These are phyloP conservation scores for Acanthosepion lycidas DNA, from an alignment of 2,888 invertebrate species.

Conservation along the genomic window DNA sequence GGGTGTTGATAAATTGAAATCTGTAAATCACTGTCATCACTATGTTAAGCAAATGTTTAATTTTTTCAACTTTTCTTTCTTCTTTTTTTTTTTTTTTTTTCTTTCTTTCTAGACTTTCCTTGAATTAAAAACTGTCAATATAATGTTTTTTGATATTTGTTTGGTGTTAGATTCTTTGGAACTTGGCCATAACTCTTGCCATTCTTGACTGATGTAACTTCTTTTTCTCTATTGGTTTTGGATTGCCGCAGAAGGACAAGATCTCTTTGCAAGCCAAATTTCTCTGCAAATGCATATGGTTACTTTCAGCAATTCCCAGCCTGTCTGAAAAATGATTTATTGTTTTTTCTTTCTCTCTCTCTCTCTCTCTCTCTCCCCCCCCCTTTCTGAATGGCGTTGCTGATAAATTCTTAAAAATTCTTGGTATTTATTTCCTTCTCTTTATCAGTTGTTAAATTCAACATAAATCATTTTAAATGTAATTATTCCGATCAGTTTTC, in stretches of 20 bases:
- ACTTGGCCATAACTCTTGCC: neutral
- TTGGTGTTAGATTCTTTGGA: neutral
- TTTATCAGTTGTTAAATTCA: neutral
- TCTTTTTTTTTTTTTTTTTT: neutral
- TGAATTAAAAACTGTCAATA: neutral
- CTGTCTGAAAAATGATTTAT: neutral
- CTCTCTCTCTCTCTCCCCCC: too few species aligned
- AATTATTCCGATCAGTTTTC: neutral
- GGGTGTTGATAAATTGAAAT: neutral
- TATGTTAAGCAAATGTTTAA: neutral
- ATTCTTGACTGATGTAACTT: neutral
- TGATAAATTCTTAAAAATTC: neutral
- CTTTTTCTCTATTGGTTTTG: neutral
- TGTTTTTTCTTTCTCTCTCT: neutral
- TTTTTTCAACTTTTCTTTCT: too few species aligned
- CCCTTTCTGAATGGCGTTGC: neutral
- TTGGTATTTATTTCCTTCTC: neutral
- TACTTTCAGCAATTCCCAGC: neutral
- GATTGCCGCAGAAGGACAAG: neutral
- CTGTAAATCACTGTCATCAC: neutral
- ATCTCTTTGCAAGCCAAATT: neutral
- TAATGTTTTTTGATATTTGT: neutral
- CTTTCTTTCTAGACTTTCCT: neutral
- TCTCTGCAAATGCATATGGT: neutral
- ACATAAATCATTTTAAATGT: neutral